These are phyloP conservation scores for Teinopalpus imperialis DNA, from an alignment of 2,888 invertebrate genomes.

Conservation along the genomic window DNA sequence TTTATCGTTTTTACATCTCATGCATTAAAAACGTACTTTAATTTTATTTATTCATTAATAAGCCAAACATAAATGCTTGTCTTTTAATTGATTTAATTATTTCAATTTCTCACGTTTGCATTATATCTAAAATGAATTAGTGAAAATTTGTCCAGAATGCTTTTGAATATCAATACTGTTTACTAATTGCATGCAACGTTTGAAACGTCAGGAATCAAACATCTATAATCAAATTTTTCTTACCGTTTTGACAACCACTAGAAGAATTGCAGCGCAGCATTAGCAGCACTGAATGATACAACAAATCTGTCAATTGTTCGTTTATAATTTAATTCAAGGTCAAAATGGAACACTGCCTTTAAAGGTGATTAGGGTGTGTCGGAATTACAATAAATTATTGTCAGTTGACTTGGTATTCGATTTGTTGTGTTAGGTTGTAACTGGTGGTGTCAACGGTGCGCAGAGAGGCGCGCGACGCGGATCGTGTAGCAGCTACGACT, in stretches of 20 bases:
- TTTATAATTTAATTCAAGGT: constrained; percentile 29
- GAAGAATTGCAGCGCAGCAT: constrained; percentile 49
- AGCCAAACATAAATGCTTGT: too few relatives aligned
- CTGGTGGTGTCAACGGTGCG: constrained; percentile 58
- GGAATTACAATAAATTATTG: constrained; percentile 18
- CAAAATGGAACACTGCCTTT: constrained; percentile 11
- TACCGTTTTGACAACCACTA: constrained; percentile 68
- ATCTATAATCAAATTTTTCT: constrained; percentile 36
- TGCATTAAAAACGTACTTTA: too few relatives aligned
- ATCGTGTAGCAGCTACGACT: constrained; percentile 56
- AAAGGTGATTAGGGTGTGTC: background rate
- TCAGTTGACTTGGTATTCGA: constrained; percentile 24
- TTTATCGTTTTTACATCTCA: background rate
- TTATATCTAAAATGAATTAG: too few relatives aligned
- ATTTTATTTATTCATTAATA: too few relatives aligned
- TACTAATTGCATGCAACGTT: too few relatives aligned
- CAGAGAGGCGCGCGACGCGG: constrained; percentile 48
- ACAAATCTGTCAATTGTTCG: constrained; percentile 37
- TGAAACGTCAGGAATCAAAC: background rate
- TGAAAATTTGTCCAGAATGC: too few relatives aligned
- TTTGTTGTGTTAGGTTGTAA: constrained; percentile 48
- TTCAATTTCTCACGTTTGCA: too few relatives aligned
- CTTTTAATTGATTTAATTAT: too few relatives aligned
- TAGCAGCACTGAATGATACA: constrained; percentile 55
- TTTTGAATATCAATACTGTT: too few relatives aligned